Base-by-base conservation (phyloP, 1,140 invertebrate genomes). In the Polypedilum pembai region DNA sequence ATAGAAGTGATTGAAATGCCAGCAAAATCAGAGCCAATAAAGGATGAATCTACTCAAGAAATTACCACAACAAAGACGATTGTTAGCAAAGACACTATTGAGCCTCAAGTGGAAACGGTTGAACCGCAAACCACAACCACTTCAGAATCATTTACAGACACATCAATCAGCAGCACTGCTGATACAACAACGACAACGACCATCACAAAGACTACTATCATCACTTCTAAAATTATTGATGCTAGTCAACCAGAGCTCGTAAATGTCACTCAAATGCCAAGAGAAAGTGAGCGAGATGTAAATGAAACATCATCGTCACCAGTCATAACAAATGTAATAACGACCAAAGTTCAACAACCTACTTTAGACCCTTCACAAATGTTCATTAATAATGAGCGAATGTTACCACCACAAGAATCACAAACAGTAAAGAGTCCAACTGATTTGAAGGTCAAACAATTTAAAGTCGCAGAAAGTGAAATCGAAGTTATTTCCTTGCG, bases 401-500 rank as follows among this genome's bases (percentile, higher is more conserved):
- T 56, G 45, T 4, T 12, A 12, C 1, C 7, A 56, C 45, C 45
- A 15, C 12, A 15, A 15, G 45, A 56, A n/a, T 12, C 45, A 1
- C 45, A 56, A 15, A 56, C 24, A 33, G 8, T n/a, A 8, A 69
- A 69, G 12, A 69, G 17, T 69, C 65, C 17, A 69, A 69, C 65
- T 4, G 65, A 69, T 7, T 18, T 69, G 65, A 69, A 18, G 7
- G 65, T 69, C 5, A 69, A 69, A 12, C 65, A 69, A 69, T 69
- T 69, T 10, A 18, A n/a, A 18, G 65, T 69, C 0, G 17, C 65
- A 10, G 65, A 69, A 20, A 69, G 18, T 69, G 65, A 20, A 18
- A 69, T 69, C 18, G 65, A 69, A 18, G 17, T 69, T 69, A 1
- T 87, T 72, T 79, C 79, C 79, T 85, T 90, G 73, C 85, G 85